Base-by-base conservation (phyloP, 2,797 vertebrate species). In the Halcyon smyrnensis region DNA sequence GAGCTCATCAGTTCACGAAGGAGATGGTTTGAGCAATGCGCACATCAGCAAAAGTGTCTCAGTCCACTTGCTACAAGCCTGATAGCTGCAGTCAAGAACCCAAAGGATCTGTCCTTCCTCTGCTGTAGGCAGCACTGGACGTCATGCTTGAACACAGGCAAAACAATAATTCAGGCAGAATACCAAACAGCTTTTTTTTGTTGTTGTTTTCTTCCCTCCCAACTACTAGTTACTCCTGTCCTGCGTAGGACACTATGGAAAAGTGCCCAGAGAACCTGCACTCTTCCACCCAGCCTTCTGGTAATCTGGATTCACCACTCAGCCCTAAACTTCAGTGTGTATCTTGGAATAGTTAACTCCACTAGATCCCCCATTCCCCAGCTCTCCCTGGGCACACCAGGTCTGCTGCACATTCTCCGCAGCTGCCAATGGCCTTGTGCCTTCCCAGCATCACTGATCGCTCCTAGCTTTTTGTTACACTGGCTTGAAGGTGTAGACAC, bases 401-500 rank as follows among this genome's bases (percentile, higher is more conserved):
- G 15, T n/a, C 46, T 23, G 85, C 48, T 50, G 54, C 46, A 21
- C 2, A 0, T 1, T 50, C 62, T 71, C 25, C 63, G 15, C 27
- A 27, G 15, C 54, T 75, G 57, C 6, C n/a, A 54, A 48, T 0
- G 10, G 15, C 59, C 43, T 37, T 0, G 6, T 27, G 71, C 37
- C 63, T n/a, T 79, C n/a, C 45, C 63, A 25, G 2, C 1, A 1
- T 8, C 3, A 0, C 0, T 0, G 0, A 15, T 60, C 39, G 1
- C 4, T 11, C 1, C 51, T 2, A 25, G 25, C 4, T 85, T 70
- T 56, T 11, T 37, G 34, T 54, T 57, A 65, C 69, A 14, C 9
- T 67, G 43, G 34, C 50, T 9, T 32, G 43, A 64, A 37, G 32
- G 74, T 1, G 24, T 45, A 56, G 48, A 37, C 32, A 1, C 53